Base-by-base conservation (phyloP, 2,113 vertebrate genomes). In the Scomber colias region DNA sequence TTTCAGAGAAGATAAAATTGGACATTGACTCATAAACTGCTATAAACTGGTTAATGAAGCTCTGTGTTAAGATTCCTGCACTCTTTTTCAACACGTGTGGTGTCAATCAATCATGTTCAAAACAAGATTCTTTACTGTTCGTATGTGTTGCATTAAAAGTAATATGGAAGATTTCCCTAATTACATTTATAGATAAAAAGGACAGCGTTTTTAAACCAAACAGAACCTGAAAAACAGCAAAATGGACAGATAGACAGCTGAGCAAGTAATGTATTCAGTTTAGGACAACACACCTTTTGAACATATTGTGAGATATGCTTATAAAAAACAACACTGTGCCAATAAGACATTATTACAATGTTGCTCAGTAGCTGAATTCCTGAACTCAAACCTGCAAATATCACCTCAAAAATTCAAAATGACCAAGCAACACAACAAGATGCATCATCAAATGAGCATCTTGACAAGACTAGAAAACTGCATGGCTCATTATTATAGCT, bases 1-100 rank as follows among this genome's bases (percentile, higher is more conserved):
- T 94, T 87, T 85, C 60, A 82, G 86, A 89, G 75, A 84, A 60
- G 62, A 66, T 53, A 85, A 80, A 90, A 91, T 88, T 85, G 65
- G 48, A 92, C 91, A 92, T 61, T 81, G 81, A 89, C 66, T 79
- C 45, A 73, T 44, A 86, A 78, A 83, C 70, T 73, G 63, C 45
- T 79, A 68, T 79, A 30, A 84, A 85, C 72, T 56, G 78, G 49
- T 73, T 62, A 54, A 71, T 71, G 59, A 77, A 66, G 60, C 50
- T 50, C 27, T 77, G 55, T 60, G 49, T 56, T 50, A 27, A 72
- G 53, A 79, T 62, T 49, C 78, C 82, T 83, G 73, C 69, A 16
- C 51, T 74, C 14, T 63, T 17, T 24, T 50, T 53, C 40, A 62
- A 27, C 70, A 72, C 3, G 24, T 27, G 24, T 27, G 24, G 24